Evolutionary conservation across 2,888 invertebrate species (phyloP), one percentile per base, ranked within the genome.

Genomic region (Coenonympha arcania): DNA sequence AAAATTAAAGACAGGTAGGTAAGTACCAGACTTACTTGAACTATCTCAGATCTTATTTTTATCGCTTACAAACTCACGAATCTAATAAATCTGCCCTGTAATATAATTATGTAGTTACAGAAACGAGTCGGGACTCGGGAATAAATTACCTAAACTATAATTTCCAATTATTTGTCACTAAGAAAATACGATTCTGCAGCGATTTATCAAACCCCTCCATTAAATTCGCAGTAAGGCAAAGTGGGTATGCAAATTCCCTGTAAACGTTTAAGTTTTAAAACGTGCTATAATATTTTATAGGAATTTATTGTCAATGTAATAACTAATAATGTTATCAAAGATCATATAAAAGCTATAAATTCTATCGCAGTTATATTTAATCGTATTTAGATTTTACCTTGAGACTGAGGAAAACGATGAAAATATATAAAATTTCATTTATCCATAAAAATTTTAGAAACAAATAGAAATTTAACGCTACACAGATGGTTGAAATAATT

Each of bases 21-120:
- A n/a, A n/a, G n/a, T n/a, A n/a, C n/a, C n/a, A n/a, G n/a, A n/a
- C n/a, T n/a, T n/a, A n/a, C n/a, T n/a, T n/a, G n/a, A n/a, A n/a
- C n/a, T n/a, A n/a, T n/a, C n/a, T n/a, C n/a, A n/a, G n/a, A n/a
- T n/a, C n/a, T 52, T 44, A 44, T 19, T 44, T 28, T 33, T 28
- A 44, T 20, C 11, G 34, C 18, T 22, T 18, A 45, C 33, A 48
- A 45, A 20, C 30, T 43, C 28, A 52, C 52, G 43, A 39, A 20
- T 40, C 31, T 40, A 52, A 52, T 52, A 52, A 52, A 52, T 48
- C 28, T 43, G 11, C 18, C 11, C 43, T 37, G 44, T 48, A 36
- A 52, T 52, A 52, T 49, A 52, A 52, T 52, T 41, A 52, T 18
- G 48, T 24, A 49, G n/a, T n/a, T n/a, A n/a, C n/a, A n/a, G n/a